A percentile compares a stretch with the other conserved stretches of the same genome.
These are phyloP conservation scores for Marmota monax DNA, from an alignment of 2,113 vertebrate genomes.

Conservation along the genomic window DNA sequence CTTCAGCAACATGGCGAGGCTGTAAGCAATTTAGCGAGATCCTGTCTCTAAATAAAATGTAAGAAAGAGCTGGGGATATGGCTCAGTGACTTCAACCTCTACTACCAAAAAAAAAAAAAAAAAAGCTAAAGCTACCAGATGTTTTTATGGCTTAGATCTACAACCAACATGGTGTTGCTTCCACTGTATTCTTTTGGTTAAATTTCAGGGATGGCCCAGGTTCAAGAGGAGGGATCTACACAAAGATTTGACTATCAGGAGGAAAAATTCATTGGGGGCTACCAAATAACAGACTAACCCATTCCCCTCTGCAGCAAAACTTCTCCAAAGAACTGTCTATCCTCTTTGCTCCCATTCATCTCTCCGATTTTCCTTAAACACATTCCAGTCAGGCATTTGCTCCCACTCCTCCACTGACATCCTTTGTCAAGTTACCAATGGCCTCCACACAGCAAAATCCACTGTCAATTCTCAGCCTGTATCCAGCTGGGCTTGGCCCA, in stretches of 20 bases:
- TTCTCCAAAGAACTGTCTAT: background rate
- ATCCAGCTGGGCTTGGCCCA: too few species aligned
- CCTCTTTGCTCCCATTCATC: background rate
- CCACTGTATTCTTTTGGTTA: background rate
- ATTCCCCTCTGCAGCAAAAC: background rate
- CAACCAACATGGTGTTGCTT: background rate
- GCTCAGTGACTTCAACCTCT: too few species aligned
- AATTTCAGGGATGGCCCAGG: background rate
- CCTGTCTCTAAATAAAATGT: too few species aligned
- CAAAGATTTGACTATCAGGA: background rate
- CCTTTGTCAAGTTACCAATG: background rate
- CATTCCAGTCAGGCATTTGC: background rate
- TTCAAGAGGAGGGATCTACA: background rate
- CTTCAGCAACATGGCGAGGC: too few species aligned
- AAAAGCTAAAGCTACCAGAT: background rate
- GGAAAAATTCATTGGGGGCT: background rate
- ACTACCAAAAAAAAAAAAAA: too few species aligned
- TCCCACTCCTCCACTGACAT: background rate
- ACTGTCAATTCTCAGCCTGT: background rate
- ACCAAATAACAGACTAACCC: background rate
- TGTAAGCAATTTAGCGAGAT: too few species aligned
- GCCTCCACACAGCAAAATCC: background rate
- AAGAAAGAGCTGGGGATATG: too few species aligned
- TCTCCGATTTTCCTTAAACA: background rate
- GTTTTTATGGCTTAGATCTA: background rate